These are phyloP conservation scores for Amblyornis subalaris DNA, from an alignment of 2,113 vertebrate species.

Conservation along the genomic window DNA sequence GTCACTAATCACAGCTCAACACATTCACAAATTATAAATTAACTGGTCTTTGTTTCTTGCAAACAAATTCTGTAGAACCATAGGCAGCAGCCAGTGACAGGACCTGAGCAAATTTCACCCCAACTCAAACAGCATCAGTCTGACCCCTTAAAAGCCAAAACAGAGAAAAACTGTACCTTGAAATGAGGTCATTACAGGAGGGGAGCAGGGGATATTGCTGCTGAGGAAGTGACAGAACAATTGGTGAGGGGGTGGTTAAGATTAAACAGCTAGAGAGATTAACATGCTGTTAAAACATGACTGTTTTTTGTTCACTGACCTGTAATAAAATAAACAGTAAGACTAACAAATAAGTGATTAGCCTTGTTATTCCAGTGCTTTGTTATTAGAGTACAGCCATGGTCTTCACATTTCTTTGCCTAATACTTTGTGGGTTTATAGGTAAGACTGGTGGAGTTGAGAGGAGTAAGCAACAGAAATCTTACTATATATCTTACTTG, in stretches of 20 bases:
- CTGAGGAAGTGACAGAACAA: background rate
- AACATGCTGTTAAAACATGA: slow-evolving; percentile 42
- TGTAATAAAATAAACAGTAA: slow-evolving; percentile 13
- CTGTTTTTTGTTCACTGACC: slow-evolving; percentile 37
- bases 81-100: background rate
- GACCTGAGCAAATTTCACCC: background rate
- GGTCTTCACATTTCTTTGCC: background rate
- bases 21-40: background rate
- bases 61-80: background rate
- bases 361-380: background rate
- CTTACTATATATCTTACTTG: background rate
- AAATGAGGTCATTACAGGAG: slow-evolving; percentile 6
- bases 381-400: background rate
- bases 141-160: background rate
- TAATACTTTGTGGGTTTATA: background rate
- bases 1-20: background rate
- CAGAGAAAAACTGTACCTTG: background rate
- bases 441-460: background rate
- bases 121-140: background rate
- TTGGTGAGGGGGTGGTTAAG: background rate
- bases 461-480: background rate
- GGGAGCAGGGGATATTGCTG: background rate
- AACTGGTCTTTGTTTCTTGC: background rate
- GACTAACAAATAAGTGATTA: slow-evolving; percentile 17
- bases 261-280: slow-evolving; percentile 41